Conservation (phyloP, 1,140 invertebrate genomes). For the Microplitis mediator region DNA sequence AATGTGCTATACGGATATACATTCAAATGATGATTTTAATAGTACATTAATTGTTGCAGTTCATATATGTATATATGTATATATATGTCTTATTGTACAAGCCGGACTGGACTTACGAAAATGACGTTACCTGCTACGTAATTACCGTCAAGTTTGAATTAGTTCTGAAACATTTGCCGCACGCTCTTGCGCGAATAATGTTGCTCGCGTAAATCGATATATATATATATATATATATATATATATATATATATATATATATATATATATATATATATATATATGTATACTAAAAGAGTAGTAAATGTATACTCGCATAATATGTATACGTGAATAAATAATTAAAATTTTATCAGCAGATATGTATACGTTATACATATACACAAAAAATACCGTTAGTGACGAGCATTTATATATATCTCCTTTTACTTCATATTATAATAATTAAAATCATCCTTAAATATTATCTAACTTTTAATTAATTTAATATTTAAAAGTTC, state of each 20-base stretch:
- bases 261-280: neutral
- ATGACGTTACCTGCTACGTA: conserved; percentile 16
- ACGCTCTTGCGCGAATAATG: conserved; percentile 7
- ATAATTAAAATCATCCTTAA: too few relatives aligned
- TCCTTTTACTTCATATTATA: too few relatives aligned
- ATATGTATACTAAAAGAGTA: too few relatives aligned
- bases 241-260: neutral
- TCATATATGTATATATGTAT: conserved; percentile 5
- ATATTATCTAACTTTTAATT: too few relatives aligned
- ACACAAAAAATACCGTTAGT: too few relatives aligned
- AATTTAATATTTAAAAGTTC: too few relatives aligned
- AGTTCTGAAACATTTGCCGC: conserved; percentile 25
- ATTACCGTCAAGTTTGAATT: conserved; percentile 27
- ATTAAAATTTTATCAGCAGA: too few relatives aligned
- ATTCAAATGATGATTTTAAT: conserved; percentile 7
- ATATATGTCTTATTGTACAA: conserved; percentile 2
- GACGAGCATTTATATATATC: too few relatives aligned
- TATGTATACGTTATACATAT: too few relatives aligned
- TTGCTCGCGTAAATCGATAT: conserved; percentile 16
- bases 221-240: neutral
- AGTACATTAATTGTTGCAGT: neutral
- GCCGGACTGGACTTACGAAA: conserved; percentile 14
- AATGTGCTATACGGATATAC: neutral
- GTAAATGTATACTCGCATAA: neutral
- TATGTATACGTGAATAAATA: too few relatives aligned